Evolutionary conservation across 2,888 invertebrate species (phyloP).

Genomic region (Ceraclea dissimilis): DNA sequence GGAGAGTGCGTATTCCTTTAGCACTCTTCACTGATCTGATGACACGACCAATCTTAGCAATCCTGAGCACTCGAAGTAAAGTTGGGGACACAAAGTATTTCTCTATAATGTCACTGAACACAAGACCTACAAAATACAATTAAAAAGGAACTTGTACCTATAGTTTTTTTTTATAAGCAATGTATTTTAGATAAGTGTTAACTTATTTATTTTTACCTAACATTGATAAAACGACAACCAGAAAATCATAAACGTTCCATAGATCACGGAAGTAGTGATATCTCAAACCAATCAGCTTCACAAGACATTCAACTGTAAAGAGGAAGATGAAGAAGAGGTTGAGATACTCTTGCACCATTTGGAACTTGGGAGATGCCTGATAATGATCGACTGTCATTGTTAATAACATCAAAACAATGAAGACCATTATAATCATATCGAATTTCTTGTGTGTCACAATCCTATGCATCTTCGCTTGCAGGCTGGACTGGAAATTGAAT

Average conservation of each 20-base stretch:
- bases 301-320: conserved; percentile 94
- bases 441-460: conserved; percentile 97
- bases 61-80: conserved; percentile 92
- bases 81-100: conserved; percentile 97
- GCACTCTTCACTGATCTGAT: conserved; percentile 96
- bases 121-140: conserved; percentile 60
- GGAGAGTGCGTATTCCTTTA: conserved; percentile 91
- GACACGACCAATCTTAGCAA: conserved; percentile 60
- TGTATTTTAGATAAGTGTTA: too few relatives aligned
- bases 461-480: conserved; percentile 94
- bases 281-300: conserved; percentile 95
- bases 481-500: conserved; percentile 78
- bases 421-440: conserved; percentile 98
- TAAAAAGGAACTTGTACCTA: neutral
- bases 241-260: conserved; percentile 99
- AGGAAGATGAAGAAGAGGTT: conserved; percentile 98
- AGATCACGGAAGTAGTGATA: conserved; percentile 98
- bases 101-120: conserved; percentile 91
- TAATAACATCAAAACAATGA: conserved; percentile 96
- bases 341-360: conserved; percentile 79
- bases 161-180: too few relatives aligned
- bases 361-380: conserved; percentile 77
- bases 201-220: conserved; percentile 61
- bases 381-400: conserved; percentile 98
- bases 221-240: conserved; percentile 96